Conservation (phyloP, 2,888 invertebrate genomes). For the Quadriops clusia region DNA sequence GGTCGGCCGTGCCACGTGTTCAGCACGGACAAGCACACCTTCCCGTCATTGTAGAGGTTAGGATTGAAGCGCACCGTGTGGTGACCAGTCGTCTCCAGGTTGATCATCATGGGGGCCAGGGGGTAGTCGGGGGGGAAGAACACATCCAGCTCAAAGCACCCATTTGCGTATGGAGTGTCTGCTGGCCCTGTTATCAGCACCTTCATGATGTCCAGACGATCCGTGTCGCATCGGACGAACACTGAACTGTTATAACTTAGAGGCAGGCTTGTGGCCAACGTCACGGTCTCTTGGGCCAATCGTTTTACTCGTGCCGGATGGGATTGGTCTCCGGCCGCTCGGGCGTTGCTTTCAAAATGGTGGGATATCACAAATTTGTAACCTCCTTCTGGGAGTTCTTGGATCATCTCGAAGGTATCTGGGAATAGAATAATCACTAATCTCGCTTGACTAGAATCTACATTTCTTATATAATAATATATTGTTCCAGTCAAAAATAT, state of each 20-base stretch:
- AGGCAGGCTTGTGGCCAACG: conserved; percentile 82
- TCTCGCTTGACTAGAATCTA: no score
- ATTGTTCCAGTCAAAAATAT: no score
- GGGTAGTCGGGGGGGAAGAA: conserved; percentile 68
- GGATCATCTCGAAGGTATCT: conserved; percentile 89
- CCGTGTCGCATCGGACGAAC: conserved; percentile 89
- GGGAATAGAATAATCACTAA: no score
- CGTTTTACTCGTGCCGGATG: conserved; percentile 82
- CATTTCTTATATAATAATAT: no score
- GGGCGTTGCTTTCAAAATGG: conserved; percentile 79
- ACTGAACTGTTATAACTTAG: conserved; percentile 88
- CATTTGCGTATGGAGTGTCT: conserved; percentile 85
- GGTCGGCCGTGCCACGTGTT: conserved; percentile 96
- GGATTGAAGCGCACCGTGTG: conserved; percentile 87
- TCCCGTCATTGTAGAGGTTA: conserved; percentile 89
- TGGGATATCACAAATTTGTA: conserved; percentile 78
- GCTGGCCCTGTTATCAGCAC: conserved; percentile 86
- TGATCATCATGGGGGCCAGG: conserved; percentile 73
- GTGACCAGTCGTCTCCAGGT: conserved; percentile 80
- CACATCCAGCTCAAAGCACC: conserved; percentile 85
- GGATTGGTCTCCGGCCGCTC: conserved; percentile 74
- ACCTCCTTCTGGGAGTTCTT: conserved; percentile 59
- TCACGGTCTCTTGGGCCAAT: conserved; percentile 89
- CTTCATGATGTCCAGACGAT: conserved; percentile 92
- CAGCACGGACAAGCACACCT: conserved; percentile 86